Percentiles rank a stretch among this genome's conserved stretches.
These are phyloP conservation scores for Aphidius ervi DNA, from an alignment of 1,140 invertebrate species.

Conservation along the genomic window DNA sequence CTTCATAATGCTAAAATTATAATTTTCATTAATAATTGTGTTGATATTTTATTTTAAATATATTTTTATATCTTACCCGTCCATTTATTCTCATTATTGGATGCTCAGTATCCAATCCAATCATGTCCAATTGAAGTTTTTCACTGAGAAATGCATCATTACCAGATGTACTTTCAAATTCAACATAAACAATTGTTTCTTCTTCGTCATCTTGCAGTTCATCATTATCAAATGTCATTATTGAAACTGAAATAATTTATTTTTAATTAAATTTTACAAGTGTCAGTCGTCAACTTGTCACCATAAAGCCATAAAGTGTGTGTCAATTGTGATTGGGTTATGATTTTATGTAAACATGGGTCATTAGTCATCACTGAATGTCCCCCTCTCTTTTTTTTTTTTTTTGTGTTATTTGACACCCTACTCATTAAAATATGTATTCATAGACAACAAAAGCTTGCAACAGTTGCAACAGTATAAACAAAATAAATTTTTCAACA, in stretches of 20 bases:
- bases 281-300: too few species aligned
- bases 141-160: constrained; percentile 37
- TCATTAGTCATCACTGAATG: too few species aligned
- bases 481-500: too few species aligned
- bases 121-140: constrained; percentile 48
- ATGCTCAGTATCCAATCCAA: constrained; percentile 54
- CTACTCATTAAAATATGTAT: too few species aligned
- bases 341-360: too few species aligned
- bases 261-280: too few species aligned
- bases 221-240: constrained; percentile 27
- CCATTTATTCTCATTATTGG: constrained; percentile 57
- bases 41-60: constrained; percentile 8
- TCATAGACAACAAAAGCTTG: too few species aligned
- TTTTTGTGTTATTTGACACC: too few species aligned
- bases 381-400: too few species aligned
- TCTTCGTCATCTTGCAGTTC: constrained; percentile 40
- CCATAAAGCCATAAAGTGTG: too few species aligned
- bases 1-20: constrained; percentile 45
- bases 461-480: too few species aligned
- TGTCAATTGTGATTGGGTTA: too few species aligned
- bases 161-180: constrained; percentile 43
- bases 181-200: constrained; percentile 48
- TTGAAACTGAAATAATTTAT: not conserved
- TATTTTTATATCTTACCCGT: constrained; percentile 37
- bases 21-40: not conserved